A percentile compares a stretch with the other conserved stretches of the same genome.
Evolutionary conservation across 2,113 vertebrate species (phyloP).

Genomic region (Psilopsiagon aurifrons): DNA sequence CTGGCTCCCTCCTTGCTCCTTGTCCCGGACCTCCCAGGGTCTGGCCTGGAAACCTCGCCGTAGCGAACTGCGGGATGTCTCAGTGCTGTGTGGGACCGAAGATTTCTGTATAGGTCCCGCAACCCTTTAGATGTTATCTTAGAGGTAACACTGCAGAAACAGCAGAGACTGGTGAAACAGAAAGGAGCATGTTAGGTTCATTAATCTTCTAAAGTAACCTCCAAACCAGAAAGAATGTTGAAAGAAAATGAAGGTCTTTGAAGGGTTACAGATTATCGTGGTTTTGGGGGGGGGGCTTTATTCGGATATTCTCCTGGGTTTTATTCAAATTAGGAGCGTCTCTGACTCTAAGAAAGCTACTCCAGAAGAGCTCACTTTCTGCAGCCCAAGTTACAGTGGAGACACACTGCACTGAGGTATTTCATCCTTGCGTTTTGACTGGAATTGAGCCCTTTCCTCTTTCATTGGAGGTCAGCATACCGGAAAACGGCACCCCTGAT

Average conservation of each 20-base stretch:
- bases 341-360: conserved; percentile 44
- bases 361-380: conserved; percentile 11
- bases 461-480: rapidly evolving
- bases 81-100: neutral
- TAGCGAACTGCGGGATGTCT: neutral
- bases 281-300: neutral
- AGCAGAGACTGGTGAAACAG: neutral
- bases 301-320: conserved; percentile 49
- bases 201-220: neutral
- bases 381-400: neutral
- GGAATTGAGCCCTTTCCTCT: neutral
- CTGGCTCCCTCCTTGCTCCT: neutral
- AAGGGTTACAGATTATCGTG: conserved; percentile 23
- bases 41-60: neutral
- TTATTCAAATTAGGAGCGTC: conserved; percentile 55
- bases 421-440: neutral
- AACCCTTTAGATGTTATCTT: neutral
- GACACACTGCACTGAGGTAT: neutral
- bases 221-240: conserved; percentile 4
- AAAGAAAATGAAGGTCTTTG: conserved; percentile 28
- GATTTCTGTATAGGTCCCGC: neutral
- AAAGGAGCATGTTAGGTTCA: neutral
- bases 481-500: rapidly evolving
- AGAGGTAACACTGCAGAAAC: neutral
- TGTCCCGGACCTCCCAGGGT: neutral